Evolutionary conservation across 2,113 vertebrate species (phyloP).

Genomic region (Delphinus delphis): DNA sequence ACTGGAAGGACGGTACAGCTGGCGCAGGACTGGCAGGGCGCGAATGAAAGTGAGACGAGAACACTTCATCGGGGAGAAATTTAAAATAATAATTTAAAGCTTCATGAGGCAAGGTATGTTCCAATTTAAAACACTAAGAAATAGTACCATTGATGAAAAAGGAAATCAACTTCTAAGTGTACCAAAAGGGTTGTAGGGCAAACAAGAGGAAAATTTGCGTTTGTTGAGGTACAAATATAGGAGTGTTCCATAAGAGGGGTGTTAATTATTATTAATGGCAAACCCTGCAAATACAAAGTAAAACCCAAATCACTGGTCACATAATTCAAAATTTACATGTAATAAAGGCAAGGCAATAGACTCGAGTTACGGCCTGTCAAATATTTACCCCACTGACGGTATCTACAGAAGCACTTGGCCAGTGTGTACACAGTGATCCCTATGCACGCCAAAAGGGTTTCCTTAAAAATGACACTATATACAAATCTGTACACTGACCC

Average conservation of each 20-base stretch:
- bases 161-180: constrained; percentile 68
- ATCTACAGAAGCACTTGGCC: constrained; percentile 94
- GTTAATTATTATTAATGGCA: constrained; percentile 84
- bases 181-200: constrained; percentile 66
- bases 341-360: constrained; percentile 92
- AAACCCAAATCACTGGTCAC: constrained; percentile 82
- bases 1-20: constrained; percentile 36
- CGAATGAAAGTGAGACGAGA: constrained; percentile 51
- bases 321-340: constrained; percentile 85
- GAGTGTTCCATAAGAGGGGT: constrained; percentile 79
- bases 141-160: constrained; percentile 78
- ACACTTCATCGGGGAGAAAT: constrained; percentile 39
- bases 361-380: constrained; percentile 90
- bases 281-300: constrained; percentile 85
- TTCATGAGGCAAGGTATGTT: constrained; percentile 70
- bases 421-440: constrained; percentile 91
- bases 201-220: constrained; percentile 65
- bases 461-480: constrained; percentile 92
- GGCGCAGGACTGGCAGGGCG: constrained; percentile 68
- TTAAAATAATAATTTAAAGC: constrained; percentile 78
- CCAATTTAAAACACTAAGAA: constrained; percentile 78
- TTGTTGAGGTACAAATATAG: constrained; percentile 82
- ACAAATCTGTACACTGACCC: constrained; percentile 92
- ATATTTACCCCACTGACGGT: constrained; percentile 90
- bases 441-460: constrained; percentile 85